Base-by-base conservation (phyloP, 1,140 invertebrate species). In the Cylas formicarius region DNA sequence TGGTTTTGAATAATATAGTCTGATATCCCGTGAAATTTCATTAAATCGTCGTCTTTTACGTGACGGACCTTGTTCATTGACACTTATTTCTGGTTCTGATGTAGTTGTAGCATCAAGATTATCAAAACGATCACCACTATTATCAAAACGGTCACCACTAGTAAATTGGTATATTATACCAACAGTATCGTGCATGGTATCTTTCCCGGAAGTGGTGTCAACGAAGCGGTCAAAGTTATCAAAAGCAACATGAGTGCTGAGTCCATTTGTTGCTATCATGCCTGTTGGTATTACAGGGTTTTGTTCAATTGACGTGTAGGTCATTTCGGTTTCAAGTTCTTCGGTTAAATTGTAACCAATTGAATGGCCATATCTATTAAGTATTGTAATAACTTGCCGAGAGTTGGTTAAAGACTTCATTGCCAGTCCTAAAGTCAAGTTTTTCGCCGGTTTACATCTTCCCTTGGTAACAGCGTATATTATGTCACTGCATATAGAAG, bases 131-230 rank as follows among this genome's bases (percentile, higher is more conserved):
- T n/a, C n/a, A n/a, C n/a, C n/a, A n/a, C n/a, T n/a, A n/a, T n/a
- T n/a, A n/a, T n/a, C n/a, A n/a, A n/a, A n/a, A n/a, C n/a, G n/a
- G 17, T 5, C 28, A 31, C 11, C 4, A 4, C 28, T 31, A 43
- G 19, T 6, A 31, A 53, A 49, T 57, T 70, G 66, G 37, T 59
- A 67, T 28, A 64, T 65, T 8, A 71, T 69, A 6, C 68, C 67
- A 3, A 71, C 67, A 4, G 65, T 71, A 27, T 71, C 70, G 45
- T 71, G 65, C 34, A 71, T 22, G 4, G 67, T 72, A 43, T 67
- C 64, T 50, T 66, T 68, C 17, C 68, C 67, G 46, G 19, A 56
- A 11, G 38, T 10, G 11, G 67, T 70, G 29, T 72, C 64, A n/a
- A 65, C 65, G 29, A 54, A 67, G 1, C 65, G 47, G 52, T 71